Conservation (phyloP, 1,140 invertebrate genomes). For the Arion vulgaris region DNA sequence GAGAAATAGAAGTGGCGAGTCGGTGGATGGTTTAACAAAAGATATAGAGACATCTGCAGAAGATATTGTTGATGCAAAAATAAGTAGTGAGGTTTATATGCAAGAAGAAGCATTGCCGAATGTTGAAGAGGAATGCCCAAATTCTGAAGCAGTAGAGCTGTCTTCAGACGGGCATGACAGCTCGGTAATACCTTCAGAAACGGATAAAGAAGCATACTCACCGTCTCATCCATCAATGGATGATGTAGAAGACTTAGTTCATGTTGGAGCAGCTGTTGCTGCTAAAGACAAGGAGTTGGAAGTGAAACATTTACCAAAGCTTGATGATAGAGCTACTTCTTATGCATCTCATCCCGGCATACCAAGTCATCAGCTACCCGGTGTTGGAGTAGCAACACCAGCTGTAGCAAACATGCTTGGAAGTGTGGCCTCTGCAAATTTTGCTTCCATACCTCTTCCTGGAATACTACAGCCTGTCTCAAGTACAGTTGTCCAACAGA, state of each 20-base stretch:
- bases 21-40: no score
- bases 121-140: no score
- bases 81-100: neutral
- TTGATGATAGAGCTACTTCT: no score
- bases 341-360: no score
- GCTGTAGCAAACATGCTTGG: neutral
- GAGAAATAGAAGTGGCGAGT: no score
- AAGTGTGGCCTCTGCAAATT: neutral
- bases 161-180: no score
- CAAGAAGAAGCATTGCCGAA: no score
- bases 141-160: no score
- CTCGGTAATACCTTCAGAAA: neutral
- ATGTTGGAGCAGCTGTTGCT: neutral
- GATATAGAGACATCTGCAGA: slow-evolving; percentile 2
- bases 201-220: slow-evolving; percentile 24
- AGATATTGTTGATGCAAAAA: neutral
- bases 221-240: slow-evolving; percentile 34
- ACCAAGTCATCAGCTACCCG: no score
- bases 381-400: neutral
- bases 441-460: neutral
- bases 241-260: slow-evolving; percentile 15
- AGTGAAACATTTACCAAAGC: neutral
- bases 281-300: neutral
- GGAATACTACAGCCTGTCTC: neutral
- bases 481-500: neutral